These are phyloP conservation scores for Myotis findleyi DNA, from an alignment of 2,797 vertebrate genomes.

Conservation along the genomic window DNA sequence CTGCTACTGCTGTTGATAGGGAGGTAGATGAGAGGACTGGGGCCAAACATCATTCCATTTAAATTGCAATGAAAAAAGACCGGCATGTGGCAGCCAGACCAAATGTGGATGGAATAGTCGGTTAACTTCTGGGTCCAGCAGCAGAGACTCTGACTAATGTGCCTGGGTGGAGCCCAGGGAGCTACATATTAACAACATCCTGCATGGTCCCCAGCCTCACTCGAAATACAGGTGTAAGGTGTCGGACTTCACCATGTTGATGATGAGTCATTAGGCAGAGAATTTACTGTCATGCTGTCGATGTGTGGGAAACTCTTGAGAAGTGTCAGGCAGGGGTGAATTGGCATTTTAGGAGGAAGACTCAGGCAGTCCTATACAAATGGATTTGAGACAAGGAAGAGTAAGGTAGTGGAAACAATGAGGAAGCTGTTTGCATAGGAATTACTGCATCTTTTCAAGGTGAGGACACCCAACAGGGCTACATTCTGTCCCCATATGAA, in stretches of 20 bases:
- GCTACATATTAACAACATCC: not conserved
- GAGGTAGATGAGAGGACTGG: not conserved
- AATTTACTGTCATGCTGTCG: not conserved
- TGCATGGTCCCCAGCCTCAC: not conserved
- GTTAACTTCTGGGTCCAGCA: not conserved
- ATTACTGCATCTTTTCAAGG: not conserved
- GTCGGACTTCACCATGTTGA: not conserved
- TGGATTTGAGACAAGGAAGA: not conserved
- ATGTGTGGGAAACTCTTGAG: not conserved
- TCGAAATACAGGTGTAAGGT: not conserved
- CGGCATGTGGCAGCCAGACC: not conserved
- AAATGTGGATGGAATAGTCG: not conserved
- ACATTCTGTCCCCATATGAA: not conserved
- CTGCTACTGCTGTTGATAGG: slow-evolving; percentile 32
- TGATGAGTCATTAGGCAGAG: not conserved
- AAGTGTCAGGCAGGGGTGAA: not conserved
- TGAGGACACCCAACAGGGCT: not conserved
- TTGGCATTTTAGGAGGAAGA: not conserved
- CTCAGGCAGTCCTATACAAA: not conserved
- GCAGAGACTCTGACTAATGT: not conserved
- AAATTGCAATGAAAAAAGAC: slow-evolving; percentile 51
- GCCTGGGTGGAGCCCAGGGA: not conserved
- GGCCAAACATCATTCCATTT: not conserved
- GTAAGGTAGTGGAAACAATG: not conserved
- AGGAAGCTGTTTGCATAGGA: not conserved